Evolutionary conservation across 2,113 vertebrate genomes (phyloP).

Genomic region (Lutjanus erythropterus): DNA sequence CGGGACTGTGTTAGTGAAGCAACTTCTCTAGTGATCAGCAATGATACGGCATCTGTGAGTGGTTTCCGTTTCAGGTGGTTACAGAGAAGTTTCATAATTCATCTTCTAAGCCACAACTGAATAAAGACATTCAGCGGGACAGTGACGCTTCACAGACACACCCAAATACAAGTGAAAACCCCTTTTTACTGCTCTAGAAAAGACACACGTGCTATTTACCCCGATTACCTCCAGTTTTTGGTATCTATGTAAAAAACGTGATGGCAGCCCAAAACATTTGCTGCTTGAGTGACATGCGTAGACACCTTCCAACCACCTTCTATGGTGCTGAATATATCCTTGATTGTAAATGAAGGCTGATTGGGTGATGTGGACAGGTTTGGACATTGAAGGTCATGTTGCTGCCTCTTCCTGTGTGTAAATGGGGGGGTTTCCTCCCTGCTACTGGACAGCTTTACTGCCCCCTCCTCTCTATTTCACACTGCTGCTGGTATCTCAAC

Average conservation of each 20-base stretch:
- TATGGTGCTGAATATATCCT: not conserved
- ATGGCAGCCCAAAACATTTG: not conserved
- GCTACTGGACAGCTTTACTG: not conserved
- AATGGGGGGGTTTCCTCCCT: conserved; percentile 18
- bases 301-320: not conserved
- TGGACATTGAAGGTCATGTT: conserved; percentile 27
- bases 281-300: not conserved
- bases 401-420: conserved; percentile 34
- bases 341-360: conserved; percentile 13
- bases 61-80: conserved; percentile 53
- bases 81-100: conserved; percentile 1
- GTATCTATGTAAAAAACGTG: not conserved
- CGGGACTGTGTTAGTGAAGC: not conserved
- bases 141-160: not conserved
- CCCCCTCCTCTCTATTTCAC: conserved; percentile 3
- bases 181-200: conserved; percentile 1
- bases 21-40: not conserved
- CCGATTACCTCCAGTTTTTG: not conserved
- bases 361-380: not conserved
- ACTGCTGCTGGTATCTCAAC: conserved; percentile 19
- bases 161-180: not conserved
- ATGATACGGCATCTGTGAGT: conserved; percentile 28
- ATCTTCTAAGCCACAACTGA: conserved; percentile 26
- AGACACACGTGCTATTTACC: not conserved
- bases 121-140: not conserved